These are phyloP conservation scores for Podiceps cristatus DNA, from an alignment of 2,113 vertebrate species.

Conservation along the genomic window DNA sequence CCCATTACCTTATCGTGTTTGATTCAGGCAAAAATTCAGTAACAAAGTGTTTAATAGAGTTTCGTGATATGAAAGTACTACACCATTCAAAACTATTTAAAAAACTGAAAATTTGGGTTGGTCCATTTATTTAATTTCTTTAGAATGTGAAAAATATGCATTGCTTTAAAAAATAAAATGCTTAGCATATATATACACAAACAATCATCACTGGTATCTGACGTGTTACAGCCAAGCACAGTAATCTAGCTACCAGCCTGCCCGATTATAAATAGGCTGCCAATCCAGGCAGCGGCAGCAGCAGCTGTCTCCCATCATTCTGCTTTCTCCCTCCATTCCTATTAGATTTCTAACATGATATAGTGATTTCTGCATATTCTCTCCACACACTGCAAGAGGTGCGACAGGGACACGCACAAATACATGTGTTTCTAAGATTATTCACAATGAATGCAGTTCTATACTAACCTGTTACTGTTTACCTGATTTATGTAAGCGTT, in stretches of 20 bases:
- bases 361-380: slow-evolving; percentile 61
- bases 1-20: background rate
- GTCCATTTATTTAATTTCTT: slow-evolving; percentile 2
- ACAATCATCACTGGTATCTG: slow-evolving; percentile 30
- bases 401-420: slow-evolving; percentile 30
- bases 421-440: slow-evolving; percentile 62
- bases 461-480: slow-evolving; percentile 61
- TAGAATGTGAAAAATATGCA: background rate
- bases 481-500: slow-evolving; percentile 45
- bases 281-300: slow-evolving; percentile 60
- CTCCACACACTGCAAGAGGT: slow-evolving; percentile 25
- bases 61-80: background rate
- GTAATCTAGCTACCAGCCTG: slow-evolving; percentile 53
- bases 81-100: background rate
- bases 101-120: background rate
- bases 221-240: slow-evolving; percentile 42
- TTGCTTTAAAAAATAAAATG: slow-evolving; percentile 50
- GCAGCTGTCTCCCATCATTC: slow-evolving; percentile 71
- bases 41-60: background rate
- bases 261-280: slow-evolving; percentile 77
- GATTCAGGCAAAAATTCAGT: background rate
- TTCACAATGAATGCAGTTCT: slow-evolving; percentile 42
- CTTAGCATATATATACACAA: background rate
- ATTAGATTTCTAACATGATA: slow-evolving; percentile 66
- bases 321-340: slow-evolving; percentile 53